These are phyloP conservation scores for Callipepla californica DNA, from an alignment of 2,113 vertebrate genomes.

Conservation along the genomic window DNA sequence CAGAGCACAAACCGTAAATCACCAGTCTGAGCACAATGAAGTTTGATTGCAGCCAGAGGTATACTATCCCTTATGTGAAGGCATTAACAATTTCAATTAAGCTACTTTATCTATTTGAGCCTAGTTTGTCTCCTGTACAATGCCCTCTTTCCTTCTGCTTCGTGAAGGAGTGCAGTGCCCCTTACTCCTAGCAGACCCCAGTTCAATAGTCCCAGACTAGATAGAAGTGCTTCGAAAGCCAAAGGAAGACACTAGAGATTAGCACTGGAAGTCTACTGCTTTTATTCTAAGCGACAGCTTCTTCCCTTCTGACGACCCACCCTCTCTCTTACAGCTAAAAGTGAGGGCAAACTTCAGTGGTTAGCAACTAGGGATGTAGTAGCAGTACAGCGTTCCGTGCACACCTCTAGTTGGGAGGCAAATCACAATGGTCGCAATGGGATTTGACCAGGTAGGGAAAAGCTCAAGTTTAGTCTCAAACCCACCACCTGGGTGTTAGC, in stretches of 20 bases:
- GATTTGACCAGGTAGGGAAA: constrained; percentile 68
- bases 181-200: background rate
- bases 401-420: constrained; percentile 61
- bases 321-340: background rate
- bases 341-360: constrained; percentile 35
- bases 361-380: constrained; percentile 15
- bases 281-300: background rate
- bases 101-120: constrained; percentile 36
- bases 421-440: constrained; percentile 46
- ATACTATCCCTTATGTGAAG: constrained; percentile 86
- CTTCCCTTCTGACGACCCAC: background rate
- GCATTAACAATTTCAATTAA: constrained; percentile 74
- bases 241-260: constrained; percentile 30
- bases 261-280: background rate
- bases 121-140: background rate
- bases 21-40: constrained; percentile 78
- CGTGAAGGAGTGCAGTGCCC: background rate
- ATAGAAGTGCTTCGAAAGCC: constrained; percentile 37
- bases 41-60: constrained; percentile 82
- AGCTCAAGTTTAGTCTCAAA: constrained; percentile 68
- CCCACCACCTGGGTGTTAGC: constrained; percentile 62
- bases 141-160: background rate
- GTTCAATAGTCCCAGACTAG: background rate
- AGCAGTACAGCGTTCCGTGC: background rate
- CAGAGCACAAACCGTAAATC: constrained; percentile 73